Percentiles rank a stretch among this genome's conserved stretches.
These are phyloP conservation scores for Lophura nycthemera DNA, from an alignment of 2,113 vertebrate species.

Conservation along the genomic window DNA sequence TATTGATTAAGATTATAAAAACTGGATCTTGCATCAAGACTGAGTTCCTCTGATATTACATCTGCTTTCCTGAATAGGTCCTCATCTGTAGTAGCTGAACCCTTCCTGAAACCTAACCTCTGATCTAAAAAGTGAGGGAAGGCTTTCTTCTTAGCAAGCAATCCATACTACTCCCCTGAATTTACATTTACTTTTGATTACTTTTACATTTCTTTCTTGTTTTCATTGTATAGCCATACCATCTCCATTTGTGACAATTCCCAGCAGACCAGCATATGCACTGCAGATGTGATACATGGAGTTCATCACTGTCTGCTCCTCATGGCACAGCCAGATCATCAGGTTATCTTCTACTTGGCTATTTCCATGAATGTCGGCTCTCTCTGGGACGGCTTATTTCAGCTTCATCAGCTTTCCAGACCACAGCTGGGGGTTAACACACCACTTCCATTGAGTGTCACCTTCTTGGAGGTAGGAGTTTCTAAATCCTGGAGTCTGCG, in stretches of 20 bases:
- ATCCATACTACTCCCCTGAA: not conserved
- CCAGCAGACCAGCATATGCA: not conserved
- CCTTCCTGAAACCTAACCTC: not conserved
- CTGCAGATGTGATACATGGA: fast-evolving
- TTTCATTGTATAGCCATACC: not conserved
- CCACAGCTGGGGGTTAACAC: not conserved
- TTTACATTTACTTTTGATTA: not conserved
- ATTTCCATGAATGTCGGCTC: not conserved
- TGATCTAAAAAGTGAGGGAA: not conserved
- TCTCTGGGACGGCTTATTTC: fast-evolving
- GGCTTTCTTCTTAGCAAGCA: not conserved
- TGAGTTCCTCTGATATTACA: not conserved
- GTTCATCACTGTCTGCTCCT: fast-evolving
- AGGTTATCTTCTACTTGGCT: not conserved
- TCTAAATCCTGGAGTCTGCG: not conserved
- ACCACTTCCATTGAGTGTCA: not conserved
- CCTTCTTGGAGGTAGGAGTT: not conserved
- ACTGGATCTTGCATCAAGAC: fast-evolving
- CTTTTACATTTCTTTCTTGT: not conserved
- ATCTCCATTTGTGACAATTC: fast-evolving
- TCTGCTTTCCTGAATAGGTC: not conserved
- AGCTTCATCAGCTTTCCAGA: not conserved
- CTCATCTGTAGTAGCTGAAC: not conserved
- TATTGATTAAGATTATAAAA: not conserved
- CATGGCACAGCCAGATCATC: fast-evolving